Conservation (phyloP, 2,797 vertebrate species). For the Tinamus major region DNA sequence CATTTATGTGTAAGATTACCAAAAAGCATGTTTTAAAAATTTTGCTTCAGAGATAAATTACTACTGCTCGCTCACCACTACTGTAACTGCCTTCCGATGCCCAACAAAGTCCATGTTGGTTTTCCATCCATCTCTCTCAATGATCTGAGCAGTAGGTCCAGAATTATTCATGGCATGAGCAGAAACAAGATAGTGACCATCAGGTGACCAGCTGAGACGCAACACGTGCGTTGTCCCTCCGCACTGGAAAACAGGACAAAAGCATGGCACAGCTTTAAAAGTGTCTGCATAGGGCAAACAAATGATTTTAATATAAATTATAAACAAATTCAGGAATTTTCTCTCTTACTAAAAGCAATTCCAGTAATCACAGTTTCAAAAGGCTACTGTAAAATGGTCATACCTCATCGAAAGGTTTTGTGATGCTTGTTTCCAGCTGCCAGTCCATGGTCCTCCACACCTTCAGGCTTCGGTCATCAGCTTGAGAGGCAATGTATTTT, state of each 20-base stretch:
- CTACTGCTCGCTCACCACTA: conserved; percentile 87
- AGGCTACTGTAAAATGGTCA: neutral
- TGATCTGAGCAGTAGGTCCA: conserved; percentile 97
- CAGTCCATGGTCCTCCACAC: conserved; percentile 99
- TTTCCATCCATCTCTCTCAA: conserved; percentile 97
- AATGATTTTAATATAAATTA: neutral
- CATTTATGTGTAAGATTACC: neutral
- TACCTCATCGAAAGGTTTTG: conserved; percentile 98
- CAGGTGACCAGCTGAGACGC: conserved; percentile 97
- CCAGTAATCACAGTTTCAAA: accelerated
- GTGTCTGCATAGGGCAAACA: neutral
- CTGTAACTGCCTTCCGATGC: conserved; percentile 96
- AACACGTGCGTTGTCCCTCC: conserved; percentile 97
- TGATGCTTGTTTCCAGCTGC: conserved; percentile 97
- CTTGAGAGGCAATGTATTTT: conserved; percentile 98
- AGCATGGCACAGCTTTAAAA: neutral
- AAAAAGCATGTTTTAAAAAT: neutral
- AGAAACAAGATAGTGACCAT: conserved; percentile 98
- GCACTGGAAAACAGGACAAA: conserved; percentile 82
- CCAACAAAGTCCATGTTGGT: conserved; percentile 99
- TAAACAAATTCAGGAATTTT: accelerated
- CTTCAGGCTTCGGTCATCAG: conserved; percentile 95
- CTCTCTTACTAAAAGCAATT: neutral
- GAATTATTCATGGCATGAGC: conserved; percentile 99
- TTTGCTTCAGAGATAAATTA: neutral